A percentile compares a stretch with the other conserved stretches of the same genome.
These are phyloP conservation scores for Brachionus koreanus DNA, from an alignment of 1,140 invertebrate species.

Conservation along the genomic window DNA sequence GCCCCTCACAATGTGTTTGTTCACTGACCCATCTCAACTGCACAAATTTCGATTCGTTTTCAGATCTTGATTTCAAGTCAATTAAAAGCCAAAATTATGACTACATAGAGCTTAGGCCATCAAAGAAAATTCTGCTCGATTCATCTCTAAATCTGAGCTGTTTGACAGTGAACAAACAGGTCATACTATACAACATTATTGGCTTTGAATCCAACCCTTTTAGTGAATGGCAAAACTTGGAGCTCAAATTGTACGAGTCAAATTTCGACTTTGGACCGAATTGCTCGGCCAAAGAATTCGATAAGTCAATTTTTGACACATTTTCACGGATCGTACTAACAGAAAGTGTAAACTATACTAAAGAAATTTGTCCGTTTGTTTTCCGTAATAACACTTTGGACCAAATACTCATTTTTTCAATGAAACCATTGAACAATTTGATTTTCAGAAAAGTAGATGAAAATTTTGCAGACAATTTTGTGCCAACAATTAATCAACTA, in stretches of 20 bases:
- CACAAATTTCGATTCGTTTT: neutral
- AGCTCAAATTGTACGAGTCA: slow-evolving; percentile 14
- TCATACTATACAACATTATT: neutral
- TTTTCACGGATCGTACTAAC: neutral
- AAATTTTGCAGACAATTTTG: neutral
- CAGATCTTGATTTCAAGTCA: neutral
- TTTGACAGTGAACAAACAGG: neutral
- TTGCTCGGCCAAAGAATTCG: neutral
- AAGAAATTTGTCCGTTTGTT: neutral
- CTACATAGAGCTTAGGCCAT: neutral
- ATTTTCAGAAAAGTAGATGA: neutral
- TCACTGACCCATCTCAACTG: neutral
- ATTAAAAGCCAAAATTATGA: neutral
- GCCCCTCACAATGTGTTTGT: neutral
- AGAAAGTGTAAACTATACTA: neutral
- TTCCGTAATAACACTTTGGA: neutral
- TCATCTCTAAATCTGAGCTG: neutral
- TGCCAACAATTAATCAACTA: neutral
- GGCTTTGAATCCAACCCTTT: slow-evolving; percentile 8
- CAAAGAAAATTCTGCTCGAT: neutral
- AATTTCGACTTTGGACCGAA: neutral
- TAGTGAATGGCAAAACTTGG: neutral
- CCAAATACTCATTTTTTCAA: neutral
- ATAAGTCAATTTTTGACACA: neutral
- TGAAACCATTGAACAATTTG: neutral